Conservation (phyloP, 2,888 invertebrate species). For the Oscheius sp. region DNA sequence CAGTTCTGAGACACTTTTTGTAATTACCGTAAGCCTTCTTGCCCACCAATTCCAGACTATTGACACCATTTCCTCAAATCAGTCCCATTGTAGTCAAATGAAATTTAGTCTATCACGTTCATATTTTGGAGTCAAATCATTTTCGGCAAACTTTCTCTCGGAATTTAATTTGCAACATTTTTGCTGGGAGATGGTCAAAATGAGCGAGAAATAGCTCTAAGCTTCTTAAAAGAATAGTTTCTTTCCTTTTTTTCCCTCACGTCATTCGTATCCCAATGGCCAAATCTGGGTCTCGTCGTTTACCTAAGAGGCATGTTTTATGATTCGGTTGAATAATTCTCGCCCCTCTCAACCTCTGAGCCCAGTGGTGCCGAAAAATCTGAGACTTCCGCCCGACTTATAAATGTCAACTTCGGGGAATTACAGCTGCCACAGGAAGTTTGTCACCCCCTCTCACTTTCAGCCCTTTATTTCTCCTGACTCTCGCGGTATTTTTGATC, state of each 20-base stretch:
- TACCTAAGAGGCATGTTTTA: constrained; percentile 39
- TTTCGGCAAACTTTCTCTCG: too few species aligned
- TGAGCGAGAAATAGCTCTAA: background rate
- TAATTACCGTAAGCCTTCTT: too few species aligned
- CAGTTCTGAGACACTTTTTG: too few species aligned
- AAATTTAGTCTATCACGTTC: too few species aligned
- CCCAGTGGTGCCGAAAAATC: background rate
- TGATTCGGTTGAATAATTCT: constrained; percentile 26
- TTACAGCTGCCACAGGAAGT: background rate
- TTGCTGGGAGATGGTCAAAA: background rate
- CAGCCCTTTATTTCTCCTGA: too few species aligned
- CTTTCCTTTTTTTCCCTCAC: constrained; percentile 17
- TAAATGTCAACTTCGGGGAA: background rate
- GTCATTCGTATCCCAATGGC: constrained; percentile 23
- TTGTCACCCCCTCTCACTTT: background rate
- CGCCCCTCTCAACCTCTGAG: too few species aligned
- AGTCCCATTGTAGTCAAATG: too few species aligned
- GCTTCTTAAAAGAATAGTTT: background rate
- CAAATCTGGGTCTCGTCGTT: constrained; percentile 25
- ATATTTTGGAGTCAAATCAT: too few species aligned
- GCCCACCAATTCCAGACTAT: too few species aligned
- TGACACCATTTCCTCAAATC: too few species aligned
- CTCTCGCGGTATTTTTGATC: too few species aligned
- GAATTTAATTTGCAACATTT: background rate
- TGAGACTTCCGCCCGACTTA: background rate